Percentiles rank a stretch among this genome's conserved stretches.
Conservation (phyloP, 2,888 invertebrate species). For the Toxonevra muliebris region DNA sequence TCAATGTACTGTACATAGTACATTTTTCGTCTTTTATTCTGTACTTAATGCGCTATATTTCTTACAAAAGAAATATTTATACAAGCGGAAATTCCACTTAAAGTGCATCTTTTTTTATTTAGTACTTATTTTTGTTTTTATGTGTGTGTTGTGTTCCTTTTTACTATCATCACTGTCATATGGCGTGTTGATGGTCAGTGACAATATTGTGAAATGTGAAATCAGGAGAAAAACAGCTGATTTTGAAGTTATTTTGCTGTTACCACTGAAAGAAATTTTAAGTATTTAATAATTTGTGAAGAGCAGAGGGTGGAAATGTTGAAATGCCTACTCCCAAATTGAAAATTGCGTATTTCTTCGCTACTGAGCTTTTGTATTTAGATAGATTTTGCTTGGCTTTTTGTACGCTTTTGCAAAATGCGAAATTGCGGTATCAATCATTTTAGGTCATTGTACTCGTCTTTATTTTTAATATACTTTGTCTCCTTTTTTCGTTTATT, state of each 20-base stretch:
- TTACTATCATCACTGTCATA: neutral
- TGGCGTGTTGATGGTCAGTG: neutral
- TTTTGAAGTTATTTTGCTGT: too few species aligned
- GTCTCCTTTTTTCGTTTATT: neutral
- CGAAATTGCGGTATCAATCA: neutral
- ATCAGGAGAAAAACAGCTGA: too few species aligned
- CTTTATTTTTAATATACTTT: neutral
- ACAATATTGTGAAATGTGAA: too few species aligned
- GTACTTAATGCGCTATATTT: too few species aligned
- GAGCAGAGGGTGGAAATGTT: too few species aligned
- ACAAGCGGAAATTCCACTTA: slow-evolving; percentile 12
- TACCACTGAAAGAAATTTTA: too few species aligned
- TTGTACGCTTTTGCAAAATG: too few species aligned
- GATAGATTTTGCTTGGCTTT: too few species aligned
- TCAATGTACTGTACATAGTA: neutral
- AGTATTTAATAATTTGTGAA: too few species aligned
- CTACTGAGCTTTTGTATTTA: too few species aligned
- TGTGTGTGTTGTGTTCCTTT: slow-evolving; percentile 1
- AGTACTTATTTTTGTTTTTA: neutral
- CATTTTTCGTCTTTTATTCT: neutral
- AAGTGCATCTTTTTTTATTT: neutral
- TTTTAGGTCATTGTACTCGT: slow-evolving; percentile 19
- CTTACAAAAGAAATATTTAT: neutral
- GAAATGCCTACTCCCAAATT: too few species aligned
- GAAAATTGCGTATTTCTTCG: too few species aligned